Evolutionary conservation across 2,888 invertebrate genomes (phyloP).

Genomic region (Pristionchus exspectatus): DNA sequence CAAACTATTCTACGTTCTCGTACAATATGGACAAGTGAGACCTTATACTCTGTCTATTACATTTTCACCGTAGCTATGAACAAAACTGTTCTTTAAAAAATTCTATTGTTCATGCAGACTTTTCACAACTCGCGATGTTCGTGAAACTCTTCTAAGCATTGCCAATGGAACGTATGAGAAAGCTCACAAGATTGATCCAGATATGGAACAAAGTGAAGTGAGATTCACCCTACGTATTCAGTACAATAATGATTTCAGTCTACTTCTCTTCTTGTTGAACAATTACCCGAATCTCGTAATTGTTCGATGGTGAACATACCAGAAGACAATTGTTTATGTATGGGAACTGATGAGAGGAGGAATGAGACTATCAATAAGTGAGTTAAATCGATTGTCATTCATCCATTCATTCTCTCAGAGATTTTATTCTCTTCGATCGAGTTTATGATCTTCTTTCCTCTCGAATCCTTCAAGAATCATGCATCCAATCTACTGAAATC

Average conservation of each 20-base stretch:
- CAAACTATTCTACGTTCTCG: conserved; percentile 17
- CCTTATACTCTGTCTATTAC: too few species aligned
- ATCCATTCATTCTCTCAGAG: background rate
- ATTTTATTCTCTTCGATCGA: conserved; percentile 11
- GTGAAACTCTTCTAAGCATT: conserved; percentile 6
- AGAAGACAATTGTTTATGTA: conserved; percentile 44
- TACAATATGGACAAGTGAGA: conserved; percentile 54
- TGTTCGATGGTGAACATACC: conserved; percentile 8
- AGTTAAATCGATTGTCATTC: background rate
- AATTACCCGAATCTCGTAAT: conserved; percentile 7
- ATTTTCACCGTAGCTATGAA: too few species aligned
- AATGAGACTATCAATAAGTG: conserved; percentile 28
- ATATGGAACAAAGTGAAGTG: conserved; percentile 44
- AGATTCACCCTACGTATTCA: background rate
- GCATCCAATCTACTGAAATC: background rate
- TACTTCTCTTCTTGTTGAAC: conserved; percentile 22
- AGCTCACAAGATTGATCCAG: background rate
- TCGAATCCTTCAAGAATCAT: conserved; percentile 40
- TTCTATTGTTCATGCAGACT: background rate
- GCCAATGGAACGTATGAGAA: conserved; percentile 4
- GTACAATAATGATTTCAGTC: background rate
- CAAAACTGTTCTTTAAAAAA: too few species aligned
- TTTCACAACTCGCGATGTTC: conserved; percentile 49
- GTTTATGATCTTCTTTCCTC: conserved; percentile 33
- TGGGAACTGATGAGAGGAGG: conserved; percentile 33